Percentiles rank a stretch among this genome's conserved stretches.
Evolutionary conservation across 2,888 invertebrate species (phyloP).

Genomic region (Plebejus argus): DNA sequence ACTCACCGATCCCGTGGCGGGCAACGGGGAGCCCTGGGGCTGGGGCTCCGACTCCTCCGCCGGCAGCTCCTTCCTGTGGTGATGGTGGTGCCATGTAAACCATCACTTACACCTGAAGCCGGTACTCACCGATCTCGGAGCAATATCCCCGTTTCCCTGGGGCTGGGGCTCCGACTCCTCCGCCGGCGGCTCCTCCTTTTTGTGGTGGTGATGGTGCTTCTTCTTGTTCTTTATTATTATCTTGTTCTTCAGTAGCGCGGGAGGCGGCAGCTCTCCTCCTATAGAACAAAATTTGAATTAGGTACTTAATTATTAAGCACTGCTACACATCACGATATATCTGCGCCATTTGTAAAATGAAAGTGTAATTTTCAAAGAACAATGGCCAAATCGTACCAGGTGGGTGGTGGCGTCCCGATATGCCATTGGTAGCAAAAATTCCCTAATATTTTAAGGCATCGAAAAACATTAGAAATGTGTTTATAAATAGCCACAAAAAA

Average conservation of each 20-base stretch:
- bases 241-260: constrained; percentile 90
- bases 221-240: constrained; percentile 99
- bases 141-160: constrained; percentile 67
- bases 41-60: constrained; percentile 65
- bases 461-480: too few species aligned
- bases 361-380: too few species aligned
- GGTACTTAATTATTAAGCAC: too few species aligned
- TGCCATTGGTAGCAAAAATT: too few species aligned
- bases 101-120: too few species aligned
- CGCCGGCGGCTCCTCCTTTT: constrained; percentile 66
- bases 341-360: too few species aligned
- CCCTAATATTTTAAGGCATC: too few species aligned
- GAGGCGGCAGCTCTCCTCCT: constrained; percentile 93
- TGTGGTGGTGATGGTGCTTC: constrained; percentile 92
- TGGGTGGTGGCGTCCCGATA: too few species aligned
- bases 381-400: too few species aligned
- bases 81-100: constrained; percentile 82
- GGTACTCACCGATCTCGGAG: constrained; percentile 54
- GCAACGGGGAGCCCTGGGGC: constrained; percentile 60
- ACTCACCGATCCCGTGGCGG: constrained; percentile 55
- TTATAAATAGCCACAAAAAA: too few species aligned
- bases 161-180: constrained; percentile 63
- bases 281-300: constrained; percentile 25
- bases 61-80: constrained; percentile 76
- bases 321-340: too few species aligned